phyloP scores from a whole-genome alignment of 1,140 invertebrate genomes.

The Calliphora vicina region DNA sequence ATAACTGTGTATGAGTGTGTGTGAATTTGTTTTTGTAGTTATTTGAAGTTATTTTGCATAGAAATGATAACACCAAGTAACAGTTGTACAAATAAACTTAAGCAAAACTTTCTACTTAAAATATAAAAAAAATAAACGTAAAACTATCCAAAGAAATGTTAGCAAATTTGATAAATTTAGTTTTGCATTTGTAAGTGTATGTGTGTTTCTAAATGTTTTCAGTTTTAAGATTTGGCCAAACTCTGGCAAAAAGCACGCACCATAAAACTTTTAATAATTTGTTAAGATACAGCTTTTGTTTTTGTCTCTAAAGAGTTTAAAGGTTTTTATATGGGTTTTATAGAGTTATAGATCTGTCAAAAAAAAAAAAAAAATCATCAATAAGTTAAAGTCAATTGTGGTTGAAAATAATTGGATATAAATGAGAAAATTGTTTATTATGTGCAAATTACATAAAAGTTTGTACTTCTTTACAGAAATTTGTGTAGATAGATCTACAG shows the following conservation, averaged over 20 bases:
- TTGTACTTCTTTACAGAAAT: too few species aligned
- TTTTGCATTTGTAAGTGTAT: neutral
- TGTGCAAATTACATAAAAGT: too few species aligned
- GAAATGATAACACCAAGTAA: constrained; percentile 24
- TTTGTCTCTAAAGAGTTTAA: too few species aligned
- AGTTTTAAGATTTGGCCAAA: neutral
- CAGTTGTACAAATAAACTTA: constrained; percentile 33
- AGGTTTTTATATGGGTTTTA: too few species aligned
- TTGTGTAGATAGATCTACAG: too few species aligned
- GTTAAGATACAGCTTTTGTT: too few species aligned
- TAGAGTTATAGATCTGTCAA: too few species aligned
- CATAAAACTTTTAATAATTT: neutral
- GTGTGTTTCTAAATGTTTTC: neutral
- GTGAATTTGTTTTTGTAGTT: neutral
- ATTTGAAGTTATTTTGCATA: constrained; percentile 20
- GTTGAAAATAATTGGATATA: too few species aligned
- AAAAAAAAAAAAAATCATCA: too few species aligned
- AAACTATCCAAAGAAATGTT: constrained; percentile 14
- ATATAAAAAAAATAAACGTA: neutral
- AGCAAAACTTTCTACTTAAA: constrained; percentile 9
- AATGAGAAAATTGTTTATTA: too few species aligned
- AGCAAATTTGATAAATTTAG: neutral
- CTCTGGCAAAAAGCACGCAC: neutral
- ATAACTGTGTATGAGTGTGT: too few species aligned
- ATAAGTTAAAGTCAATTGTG: too few species aligned